Percentiles rank a stretch among this genome's conserved stretches.
These are phyloP conservation scores for Orchestes rusci DNA, from an alignment of 2,888 invertebrate genomes.

Conservation along the genomic window DNA sequence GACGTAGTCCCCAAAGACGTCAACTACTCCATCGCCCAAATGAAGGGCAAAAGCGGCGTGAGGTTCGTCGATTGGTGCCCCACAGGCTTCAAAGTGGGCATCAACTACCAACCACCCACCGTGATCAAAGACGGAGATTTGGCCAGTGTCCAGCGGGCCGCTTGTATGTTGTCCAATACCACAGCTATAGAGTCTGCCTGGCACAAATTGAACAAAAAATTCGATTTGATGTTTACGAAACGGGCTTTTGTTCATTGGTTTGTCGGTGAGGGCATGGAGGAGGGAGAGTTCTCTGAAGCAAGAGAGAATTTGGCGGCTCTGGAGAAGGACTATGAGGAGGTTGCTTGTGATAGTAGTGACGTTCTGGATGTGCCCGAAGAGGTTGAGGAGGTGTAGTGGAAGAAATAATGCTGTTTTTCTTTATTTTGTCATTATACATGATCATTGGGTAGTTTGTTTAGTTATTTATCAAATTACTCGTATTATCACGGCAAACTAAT, in stretches of 20 bases:
- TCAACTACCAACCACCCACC: conserved; percentile 63
- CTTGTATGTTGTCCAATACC: conserved; percentile 86
- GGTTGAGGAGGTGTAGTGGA: conserved; percentile 80
- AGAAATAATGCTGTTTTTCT: too few species aligned
- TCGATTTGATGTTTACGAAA: conserved; percentile 91
- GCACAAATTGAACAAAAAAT: conserved; percentile 86
- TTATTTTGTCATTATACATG: too few species aligned
- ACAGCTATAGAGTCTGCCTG: conserved; percentile 87
- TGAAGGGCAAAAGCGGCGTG: conserved; percentile 69
- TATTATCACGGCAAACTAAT: too few species aligned
- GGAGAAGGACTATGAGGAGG: conserved; percentile 69
- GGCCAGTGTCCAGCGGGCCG: conserved; percentile 77
- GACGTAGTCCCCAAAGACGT: conserved; percentile 88
- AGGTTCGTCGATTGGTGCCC: conserved; percentile 95
- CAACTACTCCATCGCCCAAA: conserved; percentile 71
- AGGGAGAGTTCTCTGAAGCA: conserved; percentile 76
- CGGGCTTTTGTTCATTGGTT: conserved; percentile 95
- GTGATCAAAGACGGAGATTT: conserved; percentile 70
- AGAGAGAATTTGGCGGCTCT: conserved; percentile 68
- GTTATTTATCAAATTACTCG: too few species aligned
- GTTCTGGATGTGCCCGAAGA: too few species aligned
- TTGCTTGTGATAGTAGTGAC: conserved; percentile 63
- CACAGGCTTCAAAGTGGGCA: conserved; percentile 45
- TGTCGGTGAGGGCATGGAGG: conserved; percentile 67
- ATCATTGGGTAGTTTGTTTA: too few species aligned